Percentiles rank a stretch among this genome's conserved stretches.
These are phyloP conservation scores for Coluber constrictor DNA, from an alignment of 2,797 vertebrate genomes.

Conservation along the genomic window DNA sequence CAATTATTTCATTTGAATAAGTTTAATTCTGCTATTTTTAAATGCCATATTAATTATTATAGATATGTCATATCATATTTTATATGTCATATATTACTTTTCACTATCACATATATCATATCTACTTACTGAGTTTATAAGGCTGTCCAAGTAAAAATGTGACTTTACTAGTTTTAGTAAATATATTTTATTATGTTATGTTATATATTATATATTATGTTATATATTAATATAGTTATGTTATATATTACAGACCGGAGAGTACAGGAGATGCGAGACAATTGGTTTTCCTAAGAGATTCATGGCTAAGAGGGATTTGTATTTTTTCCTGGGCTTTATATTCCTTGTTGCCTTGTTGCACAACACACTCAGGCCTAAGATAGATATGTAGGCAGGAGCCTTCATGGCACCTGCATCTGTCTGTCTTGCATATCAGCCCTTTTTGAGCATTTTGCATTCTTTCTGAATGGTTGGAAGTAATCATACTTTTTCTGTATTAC, in stretches of 20 bases:
- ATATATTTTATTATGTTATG: neutral
- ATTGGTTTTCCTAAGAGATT: neutral
- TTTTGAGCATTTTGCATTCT: neutral
- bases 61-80: neutral
- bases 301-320: neutral
- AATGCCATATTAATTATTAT: neutral
- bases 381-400: neutral
- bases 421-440: neutral
- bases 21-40: neutral
- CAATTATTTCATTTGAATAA: neutral
- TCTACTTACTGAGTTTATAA: neutral
- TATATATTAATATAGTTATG: no score
- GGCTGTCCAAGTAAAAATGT: neutral
- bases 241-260: neutral
- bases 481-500: neutral
- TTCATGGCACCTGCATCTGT: neutral
- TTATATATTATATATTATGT: no score
- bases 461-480: neutral
- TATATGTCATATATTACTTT: neutral
- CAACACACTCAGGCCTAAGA: neutral
- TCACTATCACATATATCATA: neutral
- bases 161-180: neutral
- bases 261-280: neutral
- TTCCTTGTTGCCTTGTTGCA: neutral
- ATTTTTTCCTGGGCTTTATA: neutral